phyloP scores from a whole-genome alignment of 2,888 invertebrate species.

The Platerodrilus igneus region DNA sequence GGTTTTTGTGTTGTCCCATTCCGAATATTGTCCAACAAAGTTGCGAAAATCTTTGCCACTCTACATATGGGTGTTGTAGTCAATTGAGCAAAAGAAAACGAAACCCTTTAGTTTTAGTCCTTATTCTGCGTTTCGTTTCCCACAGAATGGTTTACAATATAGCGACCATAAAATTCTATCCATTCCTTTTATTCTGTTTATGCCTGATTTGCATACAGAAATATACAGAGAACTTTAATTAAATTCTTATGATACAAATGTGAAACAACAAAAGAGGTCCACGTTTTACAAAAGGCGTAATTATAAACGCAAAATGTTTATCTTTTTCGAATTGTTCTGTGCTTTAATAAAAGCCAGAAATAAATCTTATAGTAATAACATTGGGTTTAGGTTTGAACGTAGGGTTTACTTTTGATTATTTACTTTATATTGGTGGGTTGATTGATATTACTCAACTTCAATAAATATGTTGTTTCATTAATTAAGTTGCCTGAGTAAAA shows the following conservation, averaged over 20 bases:
- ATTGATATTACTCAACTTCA: too few relatives aligned
- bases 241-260: conserved; percentile 33
- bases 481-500: too few relatives aligned
- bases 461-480: too few relatives aligned
- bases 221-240: conserved; percentile 28
- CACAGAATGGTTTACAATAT: conserved; percentile 23
- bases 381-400: too few relatives aligned
- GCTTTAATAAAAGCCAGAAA: conserved; percentile 12
- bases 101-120: conserved; percentile 23
- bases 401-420: too few relatives aligned
- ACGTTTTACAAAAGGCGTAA: conserved; percentile 16
- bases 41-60: conserved; percentile 21
- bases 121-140: conserved; percentile 21
- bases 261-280: conserved; percentile 26
- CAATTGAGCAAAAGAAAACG: conserved; percentile 26
- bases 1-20: conserved; percentile 12
- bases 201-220: conserved; percentile 28
- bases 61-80: conserved; percentile 21
- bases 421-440: too few relatives aligned
- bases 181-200: conserved; percentile 24
- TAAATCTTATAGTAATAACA: too few relatives aligned
- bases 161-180: conserved; percentile 24
- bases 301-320: conserved; percentile 17
- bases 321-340: conserved; percentile 13
- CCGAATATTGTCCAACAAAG: conserved; percentile 16